Percentiles rank a stretch among this genome's conserved stretches.
These are phyloP conservation scores for Parnassius orleans DNA, from an alignment of 2,888 invertebrate genomes.

Conservation along the genomic window DNA sequence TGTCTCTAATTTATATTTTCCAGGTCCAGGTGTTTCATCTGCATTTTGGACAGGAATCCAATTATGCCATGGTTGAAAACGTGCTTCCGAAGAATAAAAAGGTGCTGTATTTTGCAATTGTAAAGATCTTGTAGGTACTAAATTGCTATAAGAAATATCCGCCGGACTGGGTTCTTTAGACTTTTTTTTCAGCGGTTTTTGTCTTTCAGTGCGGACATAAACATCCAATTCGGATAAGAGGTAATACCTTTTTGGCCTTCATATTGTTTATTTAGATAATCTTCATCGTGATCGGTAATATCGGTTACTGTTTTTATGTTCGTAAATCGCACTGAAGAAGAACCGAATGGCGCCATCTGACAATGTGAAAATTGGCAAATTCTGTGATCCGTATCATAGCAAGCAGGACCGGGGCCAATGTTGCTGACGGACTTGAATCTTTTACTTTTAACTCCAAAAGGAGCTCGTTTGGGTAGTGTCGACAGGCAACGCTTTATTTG, in stretches of 20 bases:
- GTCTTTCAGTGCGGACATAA: slow-evolving; percentile 59
- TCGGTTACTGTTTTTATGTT: slow-evolving; percentile 34
- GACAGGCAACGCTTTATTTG: slow-evolving; percentile 44
- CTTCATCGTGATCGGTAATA: slow-evolving; percentile 34
- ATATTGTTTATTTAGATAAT: slow-evolving; percentile 15
- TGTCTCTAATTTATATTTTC: slow-evolving; percentile 48
- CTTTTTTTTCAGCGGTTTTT: slow-evolving; percentile 48
- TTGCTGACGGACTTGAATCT: slow-evolving; percentile 50
- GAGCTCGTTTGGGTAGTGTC: slow-evolving; percentile 46
- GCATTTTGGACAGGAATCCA: slow-evolving; percentile 52
- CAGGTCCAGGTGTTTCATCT: slow-evolving; percentile 56
- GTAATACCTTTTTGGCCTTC: slow-evolving; percentile 32
- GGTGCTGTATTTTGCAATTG: slow-evolving; percentile 50
- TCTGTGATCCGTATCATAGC: slow-evolving; percentile 42
- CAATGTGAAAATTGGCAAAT: slow-evolving; percentile 45
- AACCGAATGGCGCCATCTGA: slow-evolving; percentile 51
- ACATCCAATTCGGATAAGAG: slow-evolving; percentile 51
- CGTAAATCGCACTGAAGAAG: slow-evolving; percentile 53
- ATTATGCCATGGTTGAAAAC: slow-evolving; percentile 62
- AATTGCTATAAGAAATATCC: slow-evolving; percentile 39
- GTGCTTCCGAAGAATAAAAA: slow-evolving; percentile 57
- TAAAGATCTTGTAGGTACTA: slow-evolving; percentile 32
- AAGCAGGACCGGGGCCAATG: slow-evolving; percentile 59
- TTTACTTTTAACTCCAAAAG: slow-evolving; percentile 55
- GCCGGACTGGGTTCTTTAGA: slow-evolving; percentile 50